Conservation (phyloP, 1,140 invertebrate genomes). For the Zaprionus camerounensis region DNA sequence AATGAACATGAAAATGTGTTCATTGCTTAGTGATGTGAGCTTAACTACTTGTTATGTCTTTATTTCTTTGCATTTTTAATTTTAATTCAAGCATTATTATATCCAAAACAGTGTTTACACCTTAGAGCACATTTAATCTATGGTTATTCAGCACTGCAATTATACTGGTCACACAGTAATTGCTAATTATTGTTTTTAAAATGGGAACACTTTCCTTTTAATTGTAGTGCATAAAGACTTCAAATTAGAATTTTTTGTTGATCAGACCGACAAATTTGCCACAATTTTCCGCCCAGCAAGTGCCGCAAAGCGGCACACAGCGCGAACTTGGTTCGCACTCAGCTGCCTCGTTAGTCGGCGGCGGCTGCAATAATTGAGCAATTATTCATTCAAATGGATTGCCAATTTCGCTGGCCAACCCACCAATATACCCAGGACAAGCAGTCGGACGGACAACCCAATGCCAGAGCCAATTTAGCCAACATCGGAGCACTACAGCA, state of each 20-base stretch:
- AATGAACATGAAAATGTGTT: no score
- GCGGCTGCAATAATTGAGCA: constrained; percentile 82
- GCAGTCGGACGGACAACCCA: constrained; percentile 10
- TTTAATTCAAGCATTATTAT: no score
- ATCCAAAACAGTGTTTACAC: not conserved
- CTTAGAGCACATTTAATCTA: not conserved
- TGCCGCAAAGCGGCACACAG: constrained; percentile 15
- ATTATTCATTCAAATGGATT: constrained; percentile 84
- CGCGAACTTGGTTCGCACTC: constrained; percentile 3
- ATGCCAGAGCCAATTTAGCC: constrained; percentile 74
- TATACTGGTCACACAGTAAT: not conserved
- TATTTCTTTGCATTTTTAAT: no score
- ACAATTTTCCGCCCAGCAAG: constrained; percentile 71
- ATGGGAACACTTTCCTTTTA: constrained; percentile 14
- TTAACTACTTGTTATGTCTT: no score
- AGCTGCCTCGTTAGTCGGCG: constrained; percentile 66
- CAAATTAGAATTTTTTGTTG: constrained; percentile 36
- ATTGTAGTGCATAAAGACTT: not conserved
- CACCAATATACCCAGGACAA: constrained; percentile 29
- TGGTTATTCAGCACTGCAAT: not conserved
- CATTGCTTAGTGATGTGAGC: no score
- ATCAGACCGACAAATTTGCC: constrained; percentile 60
- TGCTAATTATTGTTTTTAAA: not conserved
- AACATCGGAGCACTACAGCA: constrained; percentile 21
- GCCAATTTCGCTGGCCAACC: constrained; percentile 76